A percentile compares a stretch with the other conserved stretches of the same genome.
Conservation (phyloP, 1,140 invertebrate genomes). For the Mamestra configurata region DNA sequence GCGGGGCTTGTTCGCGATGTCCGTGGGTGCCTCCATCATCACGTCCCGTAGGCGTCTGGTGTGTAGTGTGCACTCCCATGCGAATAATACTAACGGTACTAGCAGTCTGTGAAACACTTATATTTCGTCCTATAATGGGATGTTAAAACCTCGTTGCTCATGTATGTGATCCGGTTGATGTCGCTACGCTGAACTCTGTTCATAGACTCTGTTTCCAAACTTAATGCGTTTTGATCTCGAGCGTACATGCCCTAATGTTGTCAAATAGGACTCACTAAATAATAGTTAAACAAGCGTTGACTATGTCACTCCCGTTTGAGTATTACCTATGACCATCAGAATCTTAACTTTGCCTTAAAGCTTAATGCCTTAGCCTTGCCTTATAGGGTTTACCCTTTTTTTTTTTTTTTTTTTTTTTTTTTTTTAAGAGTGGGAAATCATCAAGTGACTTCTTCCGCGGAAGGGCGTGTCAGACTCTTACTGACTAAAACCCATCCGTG, state of each 20-base stretch:
- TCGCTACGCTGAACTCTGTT: background rate
- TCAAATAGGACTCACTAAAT: no score
- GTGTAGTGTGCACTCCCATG: slow-evolving; percentile 21
- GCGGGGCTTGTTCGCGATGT: slow-evolving; percentile 59
- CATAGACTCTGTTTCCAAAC: background rate
- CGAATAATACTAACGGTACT: slow-evolving; percentile 58
- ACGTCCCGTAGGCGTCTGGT: slow-evolving; percentile 64
- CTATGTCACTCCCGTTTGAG: no score
- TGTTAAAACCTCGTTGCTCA: background rate
- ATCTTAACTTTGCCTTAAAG: background rate
- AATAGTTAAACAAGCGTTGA: no score
- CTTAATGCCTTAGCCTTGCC: no score
- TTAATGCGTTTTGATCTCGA: background rate
- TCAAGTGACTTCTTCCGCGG: no score
- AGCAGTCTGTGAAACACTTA: slow-evolving; percentile 58
- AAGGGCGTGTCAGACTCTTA: no score
- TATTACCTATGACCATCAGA: background rate
- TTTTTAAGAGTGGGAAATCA: no score
- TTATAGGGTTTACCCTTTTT: no score
- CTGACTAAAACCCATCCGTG: no score
- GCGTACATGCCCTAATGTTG: no score
- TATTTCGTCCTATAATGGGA: slow-evolving; percentile 16
- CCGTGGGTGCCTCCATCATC: slow-evolving; percentile 69
- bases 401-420: no score
- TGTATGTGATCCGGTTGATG: background rate